These are phyloP conservation scores for Astropecten irregularis DNA, from an alignment of 53 echinoderm and acorn worm species.

Conservation along the genomic window DNA sequence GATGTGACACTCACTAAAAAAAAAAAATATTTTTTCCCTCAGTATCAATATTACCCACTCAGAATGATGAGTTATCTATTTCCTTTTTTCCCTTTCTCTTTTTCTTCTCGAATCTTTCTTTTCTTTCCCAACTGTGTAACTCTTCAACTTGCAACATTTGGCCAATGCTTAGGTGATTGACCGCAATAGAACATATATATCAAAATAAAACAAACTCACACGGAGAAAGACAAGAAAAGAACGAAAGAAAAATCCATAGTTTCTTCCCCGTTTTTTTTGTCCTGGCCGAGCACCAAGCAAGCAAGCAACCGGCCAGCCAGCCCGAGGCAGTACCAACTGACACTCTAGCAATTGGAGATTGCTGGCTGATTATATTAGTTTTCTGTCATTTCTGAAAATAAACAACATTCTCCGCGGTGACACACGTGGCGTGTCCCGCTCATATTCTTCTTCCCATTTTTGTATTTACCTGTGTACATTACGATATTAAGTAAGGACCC, in stretches of 20 bases:
- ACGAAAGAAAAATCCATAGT: no score
- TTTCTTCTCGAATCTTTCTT: neutral
- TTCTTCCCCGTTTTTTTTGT: neutral
- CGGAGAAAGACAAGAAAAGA: neutral
- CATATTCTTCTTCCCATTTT: neutral
- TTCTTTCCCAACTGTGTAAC: neutral
- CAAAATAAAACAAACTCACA: no score
- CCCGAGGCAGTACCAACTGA: conserved; percentile 28
- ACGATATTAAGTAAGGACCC: conserved; percentile 38
- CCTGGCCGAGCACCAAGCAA: neutral
- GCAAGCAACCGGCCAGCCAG: no score
- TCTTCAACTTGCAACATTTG: conserved; percentile 23
- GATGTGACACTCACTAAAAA: no score
- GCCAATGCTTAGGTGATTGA: conserved; percentile 41
- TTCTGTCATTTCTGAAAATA: conserved; percentile 57
- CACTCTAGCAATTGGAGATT: conserved; percentile 55
- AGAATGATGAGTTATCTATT: no score
- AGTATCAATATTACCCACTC: no score
- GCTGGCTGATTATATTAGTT: conserved; percentile 28
- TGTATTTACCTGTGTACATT: conserved; percentile 52
- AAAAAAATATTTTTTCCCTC: no score
- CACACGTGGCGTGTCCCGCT: conserved; percentile 24
- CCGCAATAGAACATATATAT: conserved; percentile 20
- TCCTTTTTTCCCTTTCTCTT: neutral
- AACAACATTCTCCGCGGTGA: conserved; percentile 32